Evolutionary conservation across 1,140 invertebrate genomes (phyloP).

Genomic region (Caenorhabditis remanei): DNA sequence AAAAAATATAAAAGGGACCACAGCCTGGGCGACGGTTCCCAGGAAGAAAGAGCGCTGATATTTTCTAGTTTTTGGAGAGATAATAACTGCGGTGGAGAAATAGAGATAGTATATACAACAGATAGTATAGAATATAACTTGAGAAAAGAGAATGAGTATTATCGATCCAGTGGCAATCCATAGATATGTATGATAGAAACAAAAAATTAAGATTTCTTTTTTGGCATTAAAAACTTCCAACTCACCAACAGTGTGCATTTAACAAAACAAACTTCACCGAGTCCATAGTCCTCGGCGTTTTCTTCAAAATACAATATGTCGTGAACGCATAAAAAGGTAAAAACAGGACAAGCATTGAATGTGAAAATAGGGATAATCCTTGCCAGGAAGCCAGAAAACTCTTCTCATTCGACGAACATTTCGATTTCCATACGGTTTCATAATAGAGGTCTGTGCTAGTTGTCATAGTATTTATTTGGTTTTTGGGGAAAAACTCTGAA

Average conservation of each 20-base stretch:
- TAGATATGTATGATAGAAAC: too few species aligned
- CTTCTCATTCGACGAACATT: neutral
- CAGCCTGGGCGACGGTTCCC: neutral
- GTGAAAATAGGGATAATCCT: conserved; percentile 5
- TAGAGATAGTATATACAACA: conserved; percentile 4
- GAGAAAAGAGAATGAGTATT: neutral
- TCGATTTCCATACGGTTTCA: neutral
- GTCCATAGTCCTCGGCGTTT: neutral
- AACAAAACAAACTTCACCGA: neutral
- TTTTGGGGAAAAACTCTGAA: too few species aligned
- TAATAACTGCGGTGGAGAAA: neutral
- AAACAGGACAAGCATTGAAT: neutral
- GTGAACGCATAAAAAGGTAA: neutral
- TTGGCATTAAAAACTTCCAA: neutral
- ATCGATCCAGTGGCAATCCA: neutral
- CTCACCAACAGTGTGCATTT: conserved; percentile 10
- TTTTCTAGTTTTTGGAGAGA: conserved; percentile 8
- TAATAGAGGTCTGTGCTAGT: neutral
- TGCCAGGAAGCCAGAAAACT: conserved; percentile 43
- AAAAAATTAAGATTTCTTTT: too few species aligned
- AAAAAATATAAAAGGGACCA: neutral
- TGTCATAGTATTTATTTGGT: neutral
- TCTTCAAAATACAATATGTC: conserved; percentile 8
- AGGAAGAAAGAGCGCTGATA: conserved; percentile 1
- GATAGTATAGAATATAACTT: neutral